phyloP scores from a whole-genome alignment of 2,113 vertebrate genomes.

The Nipponia nippon region DNA sequence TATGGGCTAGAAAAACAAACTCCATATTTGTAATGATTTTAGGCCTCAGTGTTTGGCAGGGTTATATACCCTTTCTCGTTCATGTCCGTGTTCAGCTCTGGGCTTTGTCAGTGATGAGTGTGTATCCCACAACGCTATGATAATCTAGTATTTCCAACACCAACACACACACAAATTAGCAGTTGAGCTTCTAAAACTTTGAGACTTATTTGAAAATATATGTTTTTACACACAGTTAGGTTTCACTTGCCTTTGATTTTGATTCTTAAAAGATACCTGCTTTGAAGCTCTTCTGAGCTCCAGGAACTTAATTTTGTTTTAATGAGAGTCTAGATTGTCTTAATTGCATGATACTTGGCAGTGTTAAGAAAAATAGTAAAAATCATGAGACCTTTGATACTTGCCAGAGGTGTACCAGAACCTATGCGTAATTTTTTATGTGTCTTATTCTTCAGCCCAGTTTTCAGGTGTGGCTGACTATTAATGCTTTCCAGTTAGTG shows the following conservation, averaged over 20 bases:
- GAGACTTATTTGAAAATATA: not conserved
- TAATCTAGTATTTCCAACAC: not conserved
- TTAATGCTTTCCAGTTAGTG: slow-evolving; percentile 12
- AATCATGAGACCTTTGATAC: slow-evolving; percentile 21
- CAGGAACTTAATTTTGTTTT: slow-evolving; percentile 16
- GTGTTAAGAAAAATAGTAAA: not conserved
- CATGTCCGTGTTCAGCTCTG: rapidly evolving
- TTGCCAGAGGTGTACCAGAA: slow-evolving; percentile 18
- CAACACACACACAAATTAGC: not conserved
- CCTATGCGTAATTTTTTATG: not conserved
- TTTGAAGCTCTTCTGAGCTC: slow-evolving; percentile 26
- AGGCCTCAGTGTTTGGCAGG: not conserved
- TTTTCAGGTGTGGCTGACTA: slow-evolving; percentile 24
- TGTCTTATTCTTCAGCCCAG: not conserved
- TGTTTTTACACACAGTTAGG: not conserved
- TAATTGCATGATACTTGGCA: slow-evolving; percentile 55
- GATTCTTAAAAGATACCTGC: not conserved
- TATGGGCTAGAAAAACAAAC: not conserved
- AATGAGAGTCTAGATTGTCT: slow-evolving; percentile 37
- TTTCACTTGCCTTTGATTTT: slow-evolving; percentile 39
- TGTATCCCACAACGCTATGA: not conserved
- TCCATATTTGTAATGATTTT: not conserved
- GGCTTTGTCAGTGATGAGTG: not conserved
- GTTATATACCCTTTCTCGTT: not conserved
- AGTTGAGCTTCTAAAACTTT: not conserved